Conservation (phyloP, 2,797 vertebrate genomes). For the Coreius guichenoti region DNA sequence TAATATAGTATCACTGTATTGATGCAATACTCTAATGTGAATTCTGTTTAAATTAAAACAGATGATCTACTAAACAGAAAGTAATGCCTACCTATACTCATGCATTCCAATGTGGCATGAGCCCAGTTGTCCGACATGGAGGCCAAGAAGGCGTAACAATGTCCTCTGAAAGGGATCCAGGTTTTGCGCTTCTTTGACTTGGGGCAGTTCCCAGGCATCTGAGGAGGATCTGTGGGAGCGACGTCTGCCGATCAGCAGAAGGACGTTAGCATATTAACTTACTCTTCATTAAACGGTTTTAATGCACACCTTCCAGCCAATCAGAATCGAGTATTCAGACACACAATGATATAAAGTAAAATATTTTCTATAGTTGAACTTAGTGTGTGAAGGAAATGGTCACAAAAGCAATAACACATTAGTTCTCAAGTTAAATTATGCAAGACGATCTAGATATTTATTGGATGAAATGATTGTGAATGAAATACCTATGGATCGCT, state of each 20-base stretch:
- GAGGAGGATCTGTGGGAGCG: constrained; percentile 86
- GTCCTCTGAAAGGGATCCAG: constrained; percentile 91
- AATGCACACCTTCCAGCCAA: background rate
- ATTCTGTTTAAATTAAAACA: background rate
- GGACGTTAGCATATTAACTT: background rate
- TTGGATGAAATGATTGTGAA: background rate
- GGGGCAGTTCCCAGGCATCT: constrained; percentile 90
- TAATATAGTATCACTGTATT: background rate
- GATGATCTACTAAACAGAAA: background rate
- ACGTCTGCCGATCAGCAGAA: constrained; percentile 71
- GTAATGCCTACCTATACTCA: constrained; percentile 81
- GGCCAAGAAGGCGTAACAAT: constrained; percentile 86
- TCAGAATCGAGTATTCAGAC: background rate
- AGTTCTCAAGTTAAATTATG: background rate
- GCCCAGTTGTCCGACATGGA: constrained; percentile 83
- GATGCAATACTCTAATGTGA: background rate
- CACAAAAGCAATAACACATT: background rate
- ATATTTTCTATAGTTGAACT: background rate
- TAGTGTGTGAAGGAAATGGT: background rate
- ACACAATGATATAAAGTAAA: background rate
- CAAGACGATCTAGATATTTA: background rate
- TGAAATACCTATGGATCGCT: constrained; percentile 82
- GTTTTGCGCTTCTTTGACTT: constrained; percentile 75
- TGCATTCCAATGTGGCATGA: constrained; percentile 86
- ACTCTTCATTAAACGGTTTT: background rate